Evolutionary conservation across 1,140 invertebrate genomes (phyloP).

Genomic region (Charaxes varanes): DNA sequence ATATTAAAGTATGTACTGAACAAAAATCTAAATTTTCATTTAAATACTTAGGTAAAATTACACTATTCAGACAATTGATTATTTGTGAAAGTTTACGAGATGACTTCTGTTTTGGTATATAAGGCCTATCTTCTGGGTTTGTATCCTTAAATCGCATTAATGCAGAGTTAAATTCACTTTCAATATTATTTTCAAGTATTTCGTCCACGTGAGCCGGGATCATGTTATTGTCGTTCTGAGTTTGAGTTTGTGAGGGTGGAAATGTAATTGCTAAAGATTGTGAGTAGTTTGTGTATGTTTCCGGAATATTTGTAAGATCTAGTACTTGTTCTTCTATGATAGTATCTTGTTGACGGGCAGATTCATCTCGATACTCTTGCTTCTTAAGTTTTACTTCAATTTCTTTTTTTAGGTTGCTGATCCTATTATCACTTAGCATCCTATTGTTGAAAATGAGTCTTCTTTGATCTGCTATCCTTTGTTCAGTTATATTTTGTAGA

Average conservation of each 20-base stretch:
- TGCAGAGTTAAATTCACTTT: neutral
- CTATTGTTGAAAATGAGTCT: slow-evolving; percentile 21
- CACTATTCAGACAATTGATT: slow-evolving; percentile 11
- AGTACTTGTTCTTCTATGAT: too few relatives aligned
- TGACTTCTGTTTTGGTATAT: slow-evolving; percentile 16
- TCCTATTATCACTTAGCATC: slow-evolving; percentile 4
- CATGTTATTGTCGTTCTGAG: too few relatives aligned
- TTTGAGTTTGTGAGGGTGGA: too few relatives aligned
- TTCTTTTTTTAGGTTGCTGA: slow-evolving; percentile 13
- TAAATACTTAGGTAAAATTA: too few relatives aligned
- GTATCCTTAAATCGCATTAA: slow-evolving; percentile 4
- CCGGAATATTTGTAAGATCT: too few relatives aligned
- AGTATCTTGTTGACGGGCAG: too few relatives aligned
- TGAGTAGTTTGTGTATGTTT: too few relatives aligned
- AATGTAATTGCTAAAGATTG: too few relatives aligned
- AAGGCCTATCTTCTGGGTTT: slow-evolving; percentile 8
- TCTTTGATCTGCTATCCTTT: slow-evolving; percentile 21
- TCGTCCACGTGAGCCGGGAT: too few relatives aligned
- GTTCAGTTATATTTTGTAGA: slow-evolving; percentile 21
- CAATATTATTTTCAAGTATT: too few relatives aligned
- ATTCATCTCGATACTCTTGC: too few relatives aligned
- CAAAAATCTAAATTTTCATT: slow-evolving; percentile 13
- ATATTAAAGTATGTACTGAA: slow-evolving; percentile 14
- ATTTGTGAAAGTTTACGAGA: slow-evolving; percentile 10
- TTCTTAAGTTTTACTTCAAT: neutral